phyloP scores from a whole-genome alignment of 2,113 vertebrate species.

The Pleuronectes platessa region DNA sequence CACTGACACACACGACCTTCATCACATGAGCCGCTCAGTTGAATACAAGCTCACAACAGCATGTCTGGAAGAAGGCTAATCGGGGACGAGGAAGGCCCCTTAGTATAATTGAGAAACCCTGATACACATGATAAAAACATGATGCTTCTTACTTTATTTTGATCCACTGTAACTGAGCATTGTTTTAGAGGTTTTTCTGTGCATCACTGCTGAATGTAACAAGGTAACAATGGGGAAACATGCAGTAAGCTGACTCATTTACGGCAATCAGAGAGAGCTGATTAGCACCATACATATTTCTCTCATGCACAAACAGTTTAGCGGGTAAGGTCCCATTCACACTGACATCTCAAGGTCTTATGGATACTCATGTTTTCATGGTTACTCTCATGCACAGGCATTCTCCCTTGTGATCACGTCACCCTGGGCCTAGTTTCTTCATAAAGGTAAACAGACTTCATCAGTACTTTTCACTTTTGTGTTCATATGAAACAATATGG shows the following conservation, averaged over 20 bases:
- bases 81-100: neutral
- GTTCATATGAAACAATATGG: too few relatives aligned
- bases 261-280: conserved; percentile 12
- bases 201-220: too few relatives aligned
- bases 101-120: neutral
- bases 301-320: too few relatives aligned
- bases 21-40: conserved; percentile 37
- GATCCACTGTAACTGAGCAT: too few relatives aligned
- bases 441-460: conserved; percentile 4
- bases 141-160: too few relatives aligned
- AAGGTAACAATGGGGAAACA: too few relatives aligned
- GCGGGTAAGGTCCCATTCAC: neutral
- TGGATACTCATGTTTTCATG: neutral
- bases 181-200: too few relatives aligned
- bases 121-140: too few relatives aligned
- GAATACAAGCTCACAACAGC: conserved; percentile 18
- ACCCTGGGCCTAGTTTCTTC: conserved; percentile 2
- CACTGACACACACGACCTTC: conserved; percentile 3
- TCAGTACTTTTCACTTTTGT: too few relatives aligned
- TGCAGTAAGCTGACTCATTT: neutral
- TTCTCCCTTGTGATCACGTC: neutral
- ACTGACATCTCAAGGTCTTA: conserved; percentile 1
- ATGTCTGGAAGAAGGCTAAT: conserved; percentile 17
- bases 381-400: neutral
- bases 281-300: conserved; percentile 3